Evolutionary conservation across 2,888 invertebrate genomes (phyloP), one percentile per base, ranked within the genome.

Genomic region (Galerucella calmariensis): DNA sequence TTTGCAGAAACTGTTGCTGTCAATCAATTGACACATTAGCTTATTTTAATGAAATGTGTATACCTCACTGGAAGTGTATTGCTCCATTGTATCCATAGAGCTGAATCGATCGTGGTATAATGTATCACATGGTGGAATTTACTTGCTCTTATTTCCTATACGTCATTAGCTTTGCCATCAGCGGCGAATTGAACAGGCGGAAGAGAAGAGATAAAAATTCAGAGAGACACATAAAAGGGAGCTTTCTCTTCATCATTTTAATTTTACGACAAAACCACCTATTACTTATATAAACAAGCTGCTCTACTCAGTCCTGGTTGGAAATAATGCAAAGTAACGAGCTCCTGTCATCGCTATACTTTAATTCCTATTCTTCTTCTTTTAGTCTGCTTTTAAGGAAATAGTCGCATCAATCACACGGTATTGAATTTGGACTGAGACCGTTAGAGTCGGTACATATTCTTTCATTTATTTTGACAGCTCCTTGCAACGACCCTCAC

Each of bases 281-380:
- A 81, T 83, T 81, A 81, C 83, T 80, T 82, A 77, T 74, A 78
- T 77, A 81, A 81, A 82, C 80, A 81, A 80, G 82, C 75, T 78
- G 76, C 75, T 58, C 78, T 71, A 73, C 69, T 79, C 70, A n/a
- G 75, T 76, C 27, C 77, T 72, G 72, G 72, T 78, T 68, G 20
- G 68, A 72, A 67, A 80, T 81, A 81, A 82, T 81, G 78, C 79
- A 77, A 77, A 83, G 79, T 81, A 82, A 83, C 81, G 81, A 82
- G 79, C 75, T 76, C 75, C 82, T 82, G 83, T 82, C 82, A 82
- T 81, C 82, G 79, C 78, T 77, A 73, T 79, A 79, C 79, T 82
- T 82, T 81, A 80, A 81, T 78, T 81, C 80, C 73, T 80, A 81
- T 82, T 82, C 81, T 81, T 83, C 81, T 82, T 79, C 81, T 76